Conservation (phyloP, 2,888 invertebrate genomes). For the Hypsopygia costalis region DNA sequence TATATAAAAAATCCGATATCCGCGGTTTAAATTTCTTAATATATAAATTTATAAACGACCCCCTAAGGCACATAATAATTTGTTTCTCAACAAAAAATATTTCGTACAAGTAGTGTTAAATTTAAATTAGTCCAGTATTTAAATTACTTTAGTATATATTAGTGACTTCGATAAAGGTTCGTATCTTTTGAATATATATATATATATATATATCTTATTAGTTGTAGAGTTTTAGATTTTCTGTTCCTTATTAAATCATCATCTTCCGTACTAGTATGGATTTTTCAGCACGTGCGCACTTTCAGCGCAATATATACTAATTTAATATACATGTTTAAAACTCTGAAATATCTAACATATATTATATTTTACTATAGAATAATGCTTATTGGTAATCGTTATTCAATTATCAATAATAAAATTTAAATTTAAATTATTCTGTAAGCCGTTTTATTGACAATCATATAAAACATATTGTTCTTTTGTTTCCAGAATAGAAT, state of each 20-base stretch:
- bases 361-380: no score
- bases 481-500: slow-evolving; percentile 69
- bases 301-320: neutral
- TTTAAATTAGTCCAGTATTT: slow-evolving; percentile 11
- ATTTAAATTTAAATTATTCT: no score
- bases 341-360: no score
- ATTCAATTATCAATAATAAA: no score
- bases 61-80: slow-evolving; percentile 56
- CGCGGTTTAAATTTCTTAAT: slow-evolving; percentile 31
- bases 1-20: slow-evolving; percentile 43
- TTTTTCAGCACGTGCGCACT: slow-evolving; percentile 34
- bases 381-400: no score
- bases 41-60: slow-evolving; percentile 50
- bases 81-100: slow-evolving; percentile 73
- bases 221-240: slow-evolving; percentile 17
- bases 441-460: no score
- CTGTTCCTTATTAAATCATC: slow-evolving; percentile 14
- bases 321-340: no score
- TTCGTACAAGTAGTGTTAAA: slow-evolving; percentile 65
- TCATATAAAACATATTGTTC: slow-evolving; percentile 23
- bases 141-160: slow-evolving; percentile 12
- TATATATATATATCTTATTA: neutral
- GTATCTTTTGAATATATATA: slow-evolving; percentile 21
- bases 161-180: slow-evolving; percentile 23
- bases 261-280: slow-evolving; percentile 28